Evolutionary conservation across 2,113 vertebrate genomes (phyloP), one percentile per base, ranked within the genome.

Genomic region (Equus quagga): DNA sequence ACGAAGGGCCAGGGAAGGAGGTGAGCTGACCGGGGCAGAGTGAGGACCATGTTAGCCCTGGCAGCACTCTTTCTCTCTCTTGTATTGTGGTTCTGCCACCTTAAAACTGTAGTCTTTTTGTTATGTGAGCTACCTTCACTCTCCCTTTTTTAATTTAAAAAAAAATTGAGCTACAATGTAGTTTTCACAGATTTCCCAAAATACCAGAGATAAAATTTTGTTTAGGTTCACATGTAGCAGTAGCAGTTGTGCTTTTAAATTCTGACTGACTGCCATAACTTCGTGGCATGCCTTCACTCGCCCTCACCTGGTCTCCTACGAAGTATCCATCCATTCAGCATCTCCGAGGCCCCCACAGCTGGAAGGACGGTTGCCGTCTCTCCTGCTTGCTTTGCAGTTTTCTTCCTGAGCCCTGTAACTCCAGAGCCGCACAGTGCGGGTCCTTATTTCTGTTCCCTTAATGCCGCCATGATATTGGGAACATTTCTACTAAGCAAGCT

Each of bases 21-120:
- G 6, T 4, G 28, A 11, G 6, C 7, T 0, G 18, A 60, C 26
- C n/a, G 8, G 10, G 79, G n/a, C 15, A 1, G 28, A 8, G 28
- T 8, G 9, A 8, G 31, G 41, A n/a, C 6, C 36, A 2, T 2
- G 0, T 2, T 10, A 31, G 56, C 78, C 51, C 49, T 54, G 5
- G 15, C 17, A 23, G 18, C 24, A 62, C 24, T 69, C 21, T 12
- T 23, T 51, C 14, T 17, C 1, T 13, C 3, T 46, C 10, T 17
- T 0, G 0, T 46, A 3, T 2, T 23, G 21, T 23, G 6, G 24
- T 23, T 78, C 73, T 58, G 0, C 54, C 41, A 23, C 75, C 72
- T 28, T 11, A 19, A 54, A 33, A 51, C n/a, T 1, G 9, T 4
- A 0, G 36, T 69, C 8, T 23, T 44, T 64, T 10, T 13, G 44